Evolutionary conservation across 2,113 vertebrate species (phyloP), one percentile per base, ranked within the genome.

Genomic region (Lycaon pictus): DNA sequence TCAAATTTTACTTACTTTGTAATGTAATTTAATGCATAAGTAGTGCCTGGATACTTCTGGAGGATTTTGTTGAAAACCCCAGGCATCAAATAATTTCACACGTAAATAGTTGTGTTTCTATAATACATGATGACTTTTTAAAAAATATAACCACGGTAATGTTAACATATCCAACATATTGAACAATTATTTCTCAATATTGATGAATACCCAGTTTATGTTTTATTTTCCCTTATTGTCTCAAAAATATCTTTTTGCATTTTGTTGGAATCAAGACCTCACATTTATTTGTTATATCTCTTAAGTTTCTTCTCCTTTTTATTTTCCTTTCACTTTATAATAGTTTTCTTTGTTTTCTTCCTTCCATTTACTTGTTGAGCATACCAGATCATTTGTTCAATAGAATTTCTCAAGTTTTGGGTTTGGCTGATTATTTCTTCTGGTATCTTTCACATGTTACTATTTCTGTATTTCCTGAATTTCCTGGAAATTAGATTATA

Each of bases 41-140:
- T 67, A 81, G 65, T 90, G 13, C n/a, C 77, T 85, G 56, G 88
- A 56, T 85, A 95, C 35, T 51, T 58, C 53, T 96, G 53, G 71
- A 76, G 12, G 51, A 55, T 92, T 82, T 97, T 65, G 67, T 83
- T 71, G 60, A 22, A 87, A 96, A 91, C 91, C 6, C 22, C 4
- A 95, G 71, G 51, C 29, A 83, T 84, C 25, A 81, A 72, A 96
- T 81, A 95, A 95, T 79, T 88, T 95, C 43, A 80, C 27, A 88
- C 17, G 62, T 62, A 84, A 90, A 91, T 82, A 76, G 13, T 81
- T 92, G 53, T 74, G 29, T 84, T 83, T 88, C 37, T 69, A 17
- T 88, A 93, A 62, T 76, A 90, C 22, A 79, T 1, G 72, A 81
- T 48, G 84, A 56, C 9, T 55, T 89, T 89, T 92, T 11, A 93